Conservation (phyloP, 2,888 invertebrate genomes). For the Drosophila melanosoma region DNA sequence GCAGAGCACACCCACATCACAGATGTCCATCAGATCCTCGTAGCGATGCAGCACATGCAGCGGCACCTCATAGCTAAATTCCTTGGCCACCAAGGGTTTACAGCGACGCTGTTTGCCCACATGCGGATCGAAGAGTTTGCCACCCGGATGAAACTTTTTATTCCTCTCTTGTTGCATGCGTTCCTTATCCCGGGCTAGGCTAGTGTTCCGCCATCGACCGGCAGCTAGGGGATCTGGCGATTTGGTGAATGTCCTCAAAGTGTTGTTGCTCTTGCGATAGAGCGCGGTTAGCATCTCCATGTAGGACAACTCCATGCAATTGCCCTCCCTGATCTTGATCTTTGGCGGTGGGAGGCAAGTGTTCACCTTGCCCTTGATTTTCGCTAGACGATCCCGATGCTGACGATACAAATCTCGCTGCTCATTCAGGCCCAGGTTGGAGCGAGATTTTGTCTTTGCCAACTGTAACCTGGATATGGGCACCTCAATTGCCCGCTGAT, state of each 20-base stretch:
- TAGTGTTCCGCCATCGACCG: constrained; percentile 63
- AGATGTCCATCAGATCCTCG: constrained; percentile 61
- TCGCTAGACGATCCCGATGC: constrained; percentile 71
- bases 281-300: constrained; percentile 75
- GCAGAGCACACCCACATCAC: constrained; percentile 64
- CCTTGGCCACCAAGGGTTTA: constrained; percentile 15
- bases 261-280: constrained; percentile 63
- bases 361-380: constrained; percentile 72
- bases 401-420: constrained; percentile 68
- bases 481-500: constrained; percentile 52
- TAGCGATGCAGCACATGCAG: constrained; percentile 76
- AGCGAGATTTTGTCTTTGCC: constrained; percentile 34
- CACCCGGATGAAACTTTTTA: constrained; percentile 52
- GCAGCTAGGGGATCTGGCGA: constrained; percentile 67
- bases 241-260: constrained; percentile 63
- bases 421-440: constrained; percentile 51
- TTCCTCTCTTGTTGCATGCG: constrained; percentile 59
- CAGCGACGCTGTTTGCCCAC: constrained; percentile 35
- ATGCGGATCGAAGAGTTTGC: constrained; percentile 59
- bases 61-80: constrained; percentile 69
- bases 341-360: constrained; percentile 59
- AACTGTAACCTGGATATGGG: constrained; percentile 14
- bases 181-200: constrained; percentile 61
- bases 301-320: constrained; percentile 65
- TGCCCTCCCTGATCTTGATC: constrained; percentile 50